A percentile compares a stretch with the other conserved stretches of the same genome.
These are phyloP conservation scores for Troides aeacus DNA, from an alignment of 2,888 invertebrate genomes.

Conservation along the genomic window DNA sequence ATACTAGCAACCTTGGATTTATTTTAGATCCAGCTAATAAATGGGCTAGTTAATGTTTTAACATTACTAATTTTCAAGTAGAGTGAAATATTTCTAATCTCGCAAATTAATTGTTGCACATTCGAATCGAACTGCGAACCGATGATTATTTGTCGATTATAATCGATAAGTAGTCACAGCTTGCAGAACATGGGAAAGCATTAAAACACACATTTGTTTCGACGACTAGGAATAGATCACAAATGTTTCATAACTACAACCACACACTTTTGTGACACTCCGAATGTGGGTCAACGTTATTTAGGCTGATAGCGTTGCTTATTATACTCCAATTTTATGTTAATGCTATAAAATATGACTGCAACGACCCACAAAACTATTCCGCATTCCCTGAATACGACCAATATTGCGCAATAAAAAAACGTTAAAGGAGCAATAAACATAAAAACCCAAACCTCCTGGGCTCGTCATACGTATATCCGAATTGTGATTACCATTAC, in stretches of 20 bases:
- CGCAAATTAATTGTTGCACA: too few species aligned
- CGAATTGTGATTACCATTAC: too few species aligned
- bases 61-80: too few species aligned
- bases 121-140: too few species aligned
- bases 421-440: constrained; percentile 16
- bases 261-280: constrained; percentile 3
- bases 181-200: too few species aligned
- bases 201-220: too few species aligned
- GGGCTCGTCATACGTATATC: background rate
- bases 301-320: constrained; percentile 8
- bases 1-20: background rate
- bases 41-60: too few species aligned
- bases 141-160: too few species aligned
- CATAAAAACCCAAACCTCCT: background rate
- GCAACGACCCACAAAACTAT: constrained; percentile 4
- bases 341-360: constrained; percentile 17
- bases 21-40: background rate
- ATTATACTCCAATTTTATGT: constrained; percentile 9
- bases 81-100: too few species aligned
- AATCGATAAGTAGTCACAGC: too few species aligned
- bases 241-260: constrained; percentile 1
- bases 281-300: constrained; percentile 14
- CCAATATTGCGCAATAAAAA: constrained; percentile 1
- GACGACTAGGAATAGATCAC: background rate
- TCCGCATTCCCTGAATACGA: constrained; percentile 6